Evolutionary conservation across 2,113 vertebrate genomes (phyloP), one percentile per base, ranked within the genome.

Genomic region (Phalacrocorax aristotelis): DNA sequence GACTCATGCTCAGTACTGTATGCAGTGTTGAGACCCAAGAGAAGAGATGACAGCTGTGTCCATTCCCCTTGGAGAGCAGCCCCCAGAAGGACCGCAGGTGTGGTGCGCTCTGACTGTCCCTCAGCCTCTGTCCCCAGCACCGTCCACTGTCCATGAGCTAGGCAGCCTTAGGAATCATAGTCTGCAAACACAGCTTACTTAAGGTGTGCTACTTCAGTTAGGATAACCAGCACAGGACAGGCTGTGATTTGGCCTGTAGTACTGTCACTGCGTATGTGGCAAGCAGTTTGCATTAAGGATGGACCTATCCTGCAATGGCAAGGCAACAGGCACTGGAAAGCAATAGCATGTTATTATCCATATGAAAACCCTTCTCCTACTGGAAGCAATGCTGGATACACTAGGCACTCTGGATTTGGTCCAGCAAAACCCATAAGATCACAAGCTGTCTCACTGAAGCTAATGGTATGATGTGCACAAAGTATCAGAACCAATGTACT

Each of bases 381-480:
- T n/a, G 54, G 49, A 81, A 81, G 26, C 60, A 74, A 60, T 38
- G 23, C 30, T 69, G 55, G 61, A 38, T 23, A 32, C 19, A 27
- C 12, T 13, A 68, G 46, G 46, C 69, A 61, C 42, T 66, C 32
- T 58, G 42, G 9, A 68, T 78, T 82, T 32, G 38, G 82, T 79
- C 54, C 38, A 82, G 76, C 34, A 68, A 78, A 94, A 62, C 30
- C 16, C 11, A 1, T 38, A 64, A 62, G 27, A 27, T 78, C 65
- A 58, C 15, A 52, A 34, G 20, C 20, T 51, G 13, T 49, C 65
- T 77, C 44, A 54, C 30, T 64, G 22, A 91, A 64, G 58, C 54
- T 57, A 72, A 46, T 0, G 0, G 34, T 34, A 58, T 27, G 44
- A 87, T 0, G 0, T 22, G 49, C 25, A 46, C 42, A 74, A 75